phyloP scores from a whole-genome alignment of 1,140 invertebrate genomes.

The Steinernema feltiae region DNA sequence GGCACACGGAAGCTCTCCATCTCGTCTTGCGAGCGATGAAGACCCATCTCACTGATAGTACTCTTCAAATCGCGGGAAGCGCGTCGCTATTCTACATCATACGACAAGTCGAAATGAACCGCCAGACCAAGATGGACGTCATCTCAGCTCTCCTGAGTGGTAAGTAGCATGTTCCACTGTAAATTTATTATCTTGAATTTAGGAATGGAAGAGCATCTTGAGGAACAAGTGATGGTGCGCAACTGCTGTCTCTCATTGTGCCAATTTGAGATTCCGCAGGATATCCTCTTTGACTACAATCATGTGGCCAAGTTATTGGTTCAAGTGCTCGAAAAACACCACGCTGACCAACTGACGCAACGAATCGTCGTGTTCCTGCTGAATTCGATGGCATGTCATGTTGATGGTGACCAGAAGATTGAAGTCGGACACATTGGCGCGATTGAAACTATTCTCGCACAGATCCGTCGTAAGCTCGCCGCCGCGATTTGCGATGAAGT shows the following conservation, averaged over 20 bases:
- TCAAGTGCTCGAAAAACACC: conserved; percentile 72
- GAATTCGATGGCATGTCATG: conserved; percentile 89
- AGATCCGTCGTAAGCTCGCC: conserved; percentile 48
- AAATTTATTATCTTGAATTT: conserved; percentile 14
- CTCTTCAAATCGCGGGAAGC: conserved; percentile 55
- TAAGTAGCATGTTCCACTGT: background rate
- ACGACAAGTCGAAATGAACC: conserved; percentile 49
- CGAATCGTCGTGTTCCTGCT: conserved; percentile 86
- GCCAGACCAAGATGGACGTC: conserved; percentile 37
- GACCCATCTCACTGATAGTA: conserved; percentile 35
- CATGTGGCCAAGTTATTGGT: conserved; percentile 77
- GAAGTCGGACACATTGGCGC: conserved; percentile 81
- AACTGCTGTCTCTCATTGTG: conserved; percentile 89
- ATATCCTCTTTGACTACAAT: conserved; percentile 88
- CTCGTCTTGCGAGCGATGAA: conserved; percentile 45
- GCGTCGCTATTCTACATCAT: conserved; percentile 49
- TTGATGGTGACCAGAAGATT: conserved; percentile 82
- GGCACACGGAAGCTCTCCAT: conserved; percentile 44
- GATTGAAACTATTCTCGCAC: conserved; percentile 63
- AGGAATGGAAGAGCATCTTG: conserved; percentile 48
- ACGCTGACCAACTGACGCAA: conserved; percentile 83
- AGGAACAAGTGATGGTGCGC: conserved; percentile 70
- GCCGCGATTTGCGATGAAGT: conserved; percentile 77
- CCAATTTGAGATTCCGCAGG: conserved; percentile 84
- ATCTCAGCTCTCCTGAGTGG: conserved; percentile 31